These are phyloP conservation scores for Tachina lurida DNA, from an alignment of 2,888 invertebrate genomes.

Conservation along the genomic window DNA sequence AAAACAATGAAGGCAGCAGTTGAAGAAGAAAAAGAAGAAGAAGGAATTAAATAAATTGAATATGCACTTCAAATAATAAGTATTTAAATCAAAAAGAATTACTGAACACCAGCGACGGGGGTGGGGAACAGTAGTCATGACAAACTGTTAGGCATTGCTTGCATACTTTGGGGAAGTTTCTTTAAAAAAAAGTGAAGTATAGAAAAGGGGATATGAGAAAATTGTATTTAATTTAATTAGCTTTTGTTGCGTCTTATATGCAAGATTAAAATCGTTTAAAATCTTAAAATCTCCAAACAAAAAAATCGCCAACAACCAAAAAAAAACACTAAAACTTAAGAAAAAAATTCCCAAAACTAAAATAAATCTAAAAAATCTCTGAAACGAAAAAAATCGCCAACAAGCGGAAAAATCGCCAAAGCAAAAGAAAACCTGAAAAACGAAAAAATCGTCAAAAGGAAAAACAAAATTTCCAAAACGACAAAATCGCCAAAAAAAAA, in stretches of 20 bases:
- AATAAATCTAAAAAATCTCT: too few species aligned
- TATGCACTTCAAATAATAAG: constrained; percentile 57
- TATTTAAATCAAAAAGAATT: constrained; percentile 38
- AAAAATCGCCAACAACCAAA: too few species aligned
- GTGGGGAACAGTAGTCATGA: not conserved
- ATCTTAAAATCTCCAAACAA: too few species aligned
- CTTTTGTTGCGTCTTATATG: not conserved
- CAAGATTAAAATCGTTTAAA: not conserved
- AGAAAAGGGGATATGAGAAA: not conserved
- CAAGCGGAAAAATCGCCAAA: too few species aligned
- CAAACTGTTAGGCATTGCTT: not conserved
- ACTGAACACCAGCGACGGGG: not conserved
- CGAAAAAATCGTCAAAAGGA: too few species aligned
- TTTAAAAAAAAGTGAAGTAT: not conserved
- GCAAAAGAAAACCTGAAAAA: too few species aligned
- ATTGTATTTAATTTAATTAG: not conserved
- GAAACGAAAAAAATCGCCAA: too few species aligned
- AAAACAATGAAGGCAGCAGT: constrained; percentile 42
- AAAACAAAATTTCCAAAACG: too few species aligned
- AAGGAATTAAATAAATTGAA: constrained; percentile 31
- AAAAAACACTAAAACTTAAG: too few species aligned
- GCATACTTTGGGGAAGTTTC: constrained; percentile 49
- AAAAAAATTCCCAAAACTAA: too few species aligned
- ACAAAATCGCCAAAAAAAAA: too few species aligned
- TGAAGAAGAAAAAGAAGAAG: too few species aligned